Evolutionary conservation across 2,888 invertebrate species (phyloP), one percentile per base, ranked within the genome.

Genomic region (Apamea crenata): DNA sequence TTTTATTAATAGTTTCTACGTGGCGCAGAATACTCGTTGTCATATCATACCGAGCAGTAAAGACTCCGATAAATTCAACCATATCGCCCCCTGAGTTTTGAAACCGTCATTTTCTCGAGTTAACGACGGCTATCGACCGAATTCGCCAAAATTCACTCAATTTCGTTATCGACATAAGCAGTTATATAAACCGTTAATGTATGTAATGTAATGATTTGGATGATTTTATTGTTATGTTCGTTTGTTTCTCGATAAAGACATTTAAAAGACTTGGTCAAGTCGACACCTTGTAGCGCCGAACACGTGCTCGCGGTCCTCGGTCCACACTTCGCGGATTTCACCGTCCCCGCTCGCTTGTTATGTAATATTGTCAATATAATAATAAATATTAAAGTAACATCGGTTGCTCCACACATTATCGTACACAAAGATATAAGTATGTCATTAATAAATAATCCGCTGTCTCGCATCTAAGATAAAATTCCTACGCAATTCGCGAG

Each of bases 231-330:
- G 90, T 92, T 90, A 91, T 92, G 90, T 88, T 87, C 82, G 90
- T 92, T 91, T 90, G 90, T 92, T 90, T 91, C 84, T 90, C 90
- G 93, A 95, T 94, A 93, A 94, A 94, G 94, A 93, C 91, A 91
- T 94, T 92, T 89, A 86, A 69, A 91, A 88, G 86, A 87, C 80
- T 88, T 88, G 87, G 84, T 85, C 80, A 82, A 84, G 81, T 87
- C 88, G 83, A 89, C 89, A 83, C 81, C 87, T 82, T 84, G 84
- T 86, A 36, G 29, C 67, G 59, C 50, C 67, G 68, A 63, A 40
- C 74, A 61, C 80, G 77, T 69, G 88, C 63, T 40, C 29, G 16
- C 73, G 18, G 32, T 68, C 29, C 50, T 47, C 87, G 73, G 61
- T 74, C 65, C 65, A 85, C 82, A 84, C 80, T 75, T 84, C 89